Evolutionary conservation across 2,113 vertebrate species (phyloP).

Genomic region (Platysternon megacephalum): DNA sequence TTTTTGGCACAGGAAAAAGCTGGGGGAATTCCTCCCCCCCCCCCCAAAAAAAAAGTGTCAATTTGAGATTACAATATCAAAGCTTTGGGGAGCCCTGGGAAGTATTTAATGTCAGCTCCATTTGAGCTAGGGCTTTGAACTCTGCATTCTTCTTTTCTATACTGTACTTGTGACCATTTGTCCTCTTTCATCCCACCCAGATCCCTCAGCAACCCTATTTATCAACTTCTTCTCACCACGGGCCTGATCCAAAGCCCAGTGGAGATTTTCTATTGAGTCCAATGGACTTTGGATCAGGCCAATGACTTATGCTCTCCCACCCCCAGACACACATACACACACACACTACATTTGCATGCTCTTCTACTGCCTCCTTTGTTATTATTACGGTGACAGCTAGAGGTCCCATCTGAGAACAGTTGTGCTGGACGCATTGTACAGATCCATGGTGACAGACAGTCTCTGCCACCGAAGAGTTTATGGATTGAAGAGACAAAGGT

Average conservation of each 20-base stretch:
- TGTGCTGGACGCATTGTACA: not conserved
- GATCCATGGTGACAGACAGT: not conserved
- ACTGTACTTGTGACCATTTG: slow-evolving; percentile 35
- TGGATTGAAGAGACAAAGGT: not conserved
- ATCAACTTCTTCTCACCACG: not conserved
- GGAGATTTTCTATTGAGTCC: slow-evolving; percentile 22
- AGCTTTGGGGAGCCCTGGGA: too few species aligned
- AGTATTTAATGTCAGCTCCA: slow-evolving; percentile 15
- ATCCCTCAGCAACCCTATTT: slow-evolving; percentile 40
- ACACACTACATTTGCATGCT: not conserved
- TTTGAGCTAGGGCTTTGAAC: slow-evolving; percentile 64
- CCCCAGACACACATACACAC: not conserved
- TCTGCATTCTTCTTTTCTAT: slow-evolving; percentile 30
- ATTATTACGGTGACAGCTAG: not conserved
- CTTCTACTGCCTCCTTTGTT: not conserved
- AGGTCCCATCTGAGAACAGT: not conserved
- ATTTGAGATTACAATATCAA: not conserved
- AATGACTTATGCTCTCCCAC: slow-evolving; percentile 13
- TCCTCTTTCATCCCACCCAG: slow-evolving; percentile 15
- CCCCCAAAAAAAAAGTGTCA: slow-evolving; percentile 64
- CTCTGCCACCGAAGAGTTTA: not conserved
- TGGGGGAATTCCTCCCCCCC: slow-evolving; percentile 34
- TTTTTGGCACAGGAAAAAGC: not conserved
- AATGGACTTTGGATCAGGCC: slow-evolving; percentile 29
- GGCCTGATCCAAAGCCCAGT: slow-evolving; percentile 9